Base-by-base conservation (phyloP, 2,797 vertebrate genomes). In the Takifugu rubripes region DNA sequence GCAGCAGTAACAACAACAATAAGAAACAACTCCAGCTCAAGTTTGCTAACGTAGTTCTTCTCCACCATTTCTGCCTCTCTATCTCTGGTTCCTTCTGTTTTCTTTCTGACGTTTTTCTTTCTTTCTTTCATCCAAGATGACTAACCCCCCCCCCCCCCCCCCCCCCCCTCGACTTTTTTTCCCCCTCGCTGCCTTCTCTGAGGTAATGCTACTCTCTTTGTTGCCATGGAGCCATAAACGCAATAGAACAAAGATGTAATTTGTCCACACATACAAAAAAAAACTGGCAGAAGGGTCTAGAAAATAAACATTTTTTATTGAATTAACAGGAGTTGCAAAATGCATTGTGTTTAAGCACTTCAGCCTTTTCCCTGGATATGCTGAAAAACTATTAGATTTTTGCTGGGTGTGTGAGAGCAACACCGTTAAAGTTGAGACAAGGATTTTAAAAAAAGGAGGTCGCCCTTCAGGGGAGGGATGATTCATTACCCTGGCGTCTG, bases 1-100 rank as follows among this genome's bases (percentile, higher is more conserved):
- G 79, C 75, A 48, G 86, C 75, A 90, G 84, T 64, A 54, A 77
- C 75, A 87, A 78, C 75, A 48, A 86, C 75, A 90, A 84, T 64
- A 54, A 81, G 84, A 88, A 87, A 82, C 87, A 77, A 54, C 74
- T 81, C 72, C 49, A 15, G 78, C 60, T 72, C 56, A 61, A 70
- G 49, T 68, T 73, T 6, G 14, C 29, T 65, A 66, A 61, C 70
- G 58, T 56, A 33, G 42, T 31, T 52, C 15, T 24, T 67, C 75
- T 82, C 70, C 71, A 76, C 71, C 74, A 72, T 63, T 48, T 26
- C 72, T 64, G 54, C n/a, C 31, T 71, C 68, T 45, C 50, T 53
- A 16, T 42, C 26, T 48, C 26, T 48, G 33, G 24, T 24, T n/a
- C 16, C 16, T 33, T 54, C 68, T 31, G n/a, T 17, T 44, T 25